These are phyloP conservation scores for Gambelia wislizenii DNA, from an alignment of 2,797 vertebrate species.

Conservation along the genomic window DNA sequence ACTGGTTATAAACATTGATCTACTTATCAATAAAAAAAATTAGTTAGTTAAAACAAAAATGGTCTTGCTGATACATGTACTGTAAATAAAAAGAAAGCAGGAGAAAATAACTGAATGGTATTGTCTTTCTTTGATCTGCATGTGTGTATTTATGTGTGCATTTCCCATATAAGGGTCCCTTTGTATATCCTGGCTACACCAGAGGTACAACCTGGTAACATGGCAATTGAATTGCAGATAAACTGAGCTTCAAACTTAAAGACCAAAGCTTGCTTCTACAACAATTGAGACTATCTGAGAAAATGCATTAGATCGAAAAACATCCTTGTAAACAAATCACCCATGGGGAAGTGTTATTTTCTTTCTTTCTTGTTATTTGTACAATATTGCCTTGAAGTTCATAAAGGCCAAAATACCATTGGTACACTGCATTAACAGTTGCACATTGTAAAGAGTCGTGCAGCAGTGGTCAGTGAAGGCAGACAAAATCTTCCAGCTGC, in stretches of 20 bases:
- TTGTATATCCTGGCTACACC: constrained; percentile 8
- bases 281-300: constrained; percentile 55
- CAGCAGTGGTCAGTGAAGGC: no score
- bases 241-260: constrained; percentile 56
- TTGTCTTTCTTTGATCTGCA: background rate
- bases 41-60: constrained; percentile 31
- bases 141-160: background rate
- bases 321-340: background rate
- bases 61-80: constrained; percentile 38
- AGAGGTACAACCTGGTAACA: constrained; percentile 27
- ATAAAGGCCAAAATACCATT: no score
- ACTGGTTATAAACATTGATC: constrained; percentile 34
- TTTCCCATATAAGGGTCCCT: constrained; percentile 31
- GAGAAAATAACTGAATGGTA: constrained; percentile 2
- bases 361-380: constrained; percentile 11
- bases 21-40: constrained; percentile 34
- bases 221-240: constrained; percentile 32
- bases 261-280: constrained; percentile 60
- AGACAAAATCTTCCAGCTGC: no score
- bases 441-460: no score
- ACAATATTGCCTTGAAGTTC: constrained; percentile 52
- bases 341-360: background rate
- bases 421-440: no score
- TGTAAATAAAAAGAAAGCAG: background rate
- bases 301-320: constrained; percentile 48